Evolutionary conservation across 2,113 vertebrate genomes (phyloP).

Genomic region (Amphilophus citrinellus): DNA sequence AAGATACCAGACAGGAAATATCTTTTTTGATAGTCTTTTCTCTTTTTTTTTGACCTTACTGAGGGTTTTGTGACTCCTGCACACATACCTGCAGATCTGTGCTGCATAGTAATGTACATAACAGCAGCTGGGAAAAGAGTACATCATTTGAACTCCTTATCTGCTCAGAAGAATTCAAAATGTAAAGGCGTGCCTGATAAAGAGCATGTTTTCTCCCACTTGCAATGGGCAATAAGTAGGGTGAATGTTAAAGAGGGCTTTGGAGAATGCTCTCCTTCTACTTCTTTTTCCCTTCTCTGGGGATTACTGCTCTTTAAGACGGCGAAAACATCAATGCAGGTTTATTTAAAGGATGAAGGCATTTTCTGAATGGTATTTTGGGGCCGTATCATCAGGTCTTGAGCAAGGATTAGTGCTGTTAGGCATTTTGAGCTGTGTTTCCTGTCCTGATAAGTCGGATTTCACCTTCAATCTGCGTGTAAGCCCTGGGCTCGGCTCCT

Average conservation of each 20-base stretch:
- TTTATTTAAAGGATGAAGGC: conserved; percentile 83
- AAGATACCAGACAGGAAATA: conserved; percentile 43
- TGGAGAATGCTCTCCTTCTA: conserved; percentile 66
- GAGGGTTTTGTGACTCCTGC: conserved; percentile 39
- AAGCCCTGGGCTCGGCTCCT: conserved; percentile 78
- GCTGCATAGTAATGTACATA: conserved; percentile 29
- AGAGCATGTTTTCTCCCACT: conserved; percentile 70
- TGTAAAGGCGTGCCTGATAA: conserved; percentile 64
- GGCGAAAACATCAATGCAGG: conserved; percentile 78
- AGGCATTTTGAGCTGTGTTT: conserved; percentile 80
- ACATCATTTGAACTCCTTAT: conserved; percentile 74
- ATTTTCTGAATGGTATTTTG: conserved; percentile 80
- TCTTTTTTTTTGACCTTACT: conserved; percentile 45
- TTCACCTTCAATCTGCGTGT: conserved; percentile 81
- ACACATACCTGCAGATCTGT: conserved; percentile 38
- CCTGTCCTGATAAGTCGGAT: conserved; percentile 81
- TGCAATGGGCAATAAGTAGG: conserved; percentile 75
- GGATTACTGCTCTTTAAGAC: conserved; percentile 80
- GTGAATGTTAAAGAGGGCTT: conserved; percentile 80
- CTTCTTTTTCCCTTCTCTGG: conserved; percentile 64
- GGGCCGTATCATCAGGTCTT: conserved; percentile 78
- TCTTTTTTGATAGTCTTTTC: conserved; percentile 16
- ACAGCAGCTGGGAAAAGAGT: conserved; percentile 40
- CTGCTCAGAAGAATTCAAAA: conserved; percentile 57
- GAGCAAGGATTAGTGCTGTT: conserved; percentile 80